Conservation (phyloP, 2,888 invertebrate species). For the Lasioglossum morio region DNA sequence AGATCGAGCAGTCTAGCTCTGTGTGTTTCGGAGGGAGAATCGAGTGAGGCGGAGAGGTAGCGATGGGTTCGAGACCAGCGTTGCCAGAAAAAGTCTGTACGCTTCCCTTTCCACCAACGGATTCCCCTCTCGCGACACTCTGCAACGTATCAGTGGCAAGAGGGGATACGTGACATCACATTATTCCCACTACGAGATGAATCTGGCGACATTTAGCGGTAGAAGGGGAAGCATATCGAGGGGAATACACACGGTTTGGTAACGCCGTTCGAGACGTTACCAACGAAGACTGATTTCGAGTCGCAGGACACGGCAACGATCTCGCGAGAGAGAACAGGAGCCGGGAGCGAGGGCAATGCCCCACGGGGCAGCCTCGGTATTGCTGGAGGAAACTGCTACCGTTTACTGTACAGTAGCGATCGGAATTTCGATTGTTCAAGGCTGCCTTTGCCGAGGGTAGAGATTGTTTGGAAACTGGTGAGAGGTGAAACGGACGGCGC, state of each 20-base stretch:
- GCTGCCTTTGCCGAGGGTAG: background rate
- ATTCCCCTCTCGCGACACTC: background rate
- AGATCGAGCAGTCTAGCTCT: constrained; percentile 40
- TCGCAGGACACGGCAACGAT: background rate
- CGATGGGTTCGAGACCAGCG: constrained; percentile 39
- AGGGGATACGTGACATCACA: background rate
- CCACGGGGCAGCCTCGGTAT: background rate
- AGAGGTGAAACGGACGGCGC: background rate
- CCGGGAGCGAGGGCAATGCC: background rate
- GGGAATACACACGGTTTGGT: too few relatives aligned
- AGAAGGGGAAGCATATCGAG: too few relatives aligned
- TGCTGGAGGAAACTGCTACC: background rate
- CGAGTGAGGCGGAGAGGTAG: constrained; percentile 39
- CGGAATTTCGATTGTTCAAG: background rate
- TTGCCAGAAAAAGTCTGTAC: background rate
- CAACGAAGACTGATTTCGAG: background rate
- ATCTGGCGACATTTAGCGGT: too few relatives aligned
- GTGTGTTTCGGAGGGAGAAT: constrained; percentile 37
- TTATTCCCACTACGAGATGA: too few relatives aligned
- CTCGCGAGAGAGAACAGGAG: background rate
- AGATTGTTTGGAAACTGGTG: constrained; percentile 25
- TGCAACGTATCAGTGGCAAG: background rate
- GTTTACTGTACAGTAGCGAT: background rate
- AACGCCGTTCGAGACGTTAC: background rate
- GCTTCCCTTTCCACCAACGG: background rate